A percentile compares a stretch with the other conserved stretches of the same genome.
Evolutionary conservation across 2,888 invertebrate species (phyloP).

Genomic region (Diaphora mendica): DNA sequence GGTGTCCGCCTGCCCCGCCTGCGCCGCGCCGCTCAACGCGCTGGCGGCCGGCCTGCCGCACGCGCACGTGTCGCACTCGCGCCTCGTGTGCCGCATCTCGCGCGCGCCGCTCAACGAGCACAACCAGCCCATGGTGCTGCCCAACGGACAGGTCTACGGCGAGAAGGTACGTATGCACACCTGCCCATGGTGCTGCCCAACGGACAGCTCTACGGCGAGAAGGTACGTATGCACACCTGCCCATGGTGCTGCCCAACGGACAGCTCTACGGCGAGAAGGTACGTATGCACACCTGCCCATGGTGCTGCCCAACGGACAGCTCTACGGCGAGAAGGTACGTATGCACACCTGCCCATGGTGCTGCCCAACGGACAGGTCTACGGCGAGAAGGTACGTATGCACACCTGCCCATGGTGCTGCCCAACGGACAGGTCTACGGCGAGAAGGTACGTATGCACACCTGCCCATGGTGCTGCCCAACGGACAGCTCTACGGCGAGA

Average conservation of each 20-base stretch:
- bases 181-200: slow-evolving; percentile 77
- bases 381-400: slow-evolving; percentile 92
- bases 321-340: too few relatives aligned
- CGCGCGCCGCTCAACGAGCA: slow-evolving; percentile 97
- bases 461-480: slow-evolving; percentile 99
- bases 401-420: slow-evolving; percentile 99
- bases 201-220: too few relatives aligned
- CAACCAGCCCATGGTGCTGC: slow-evolving; percentile 99
- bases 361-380: slow-evolving; percentile 99
- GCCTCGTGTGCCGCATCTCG: slow-evolving; percentile 96
- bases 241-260: too few relatives aligned
- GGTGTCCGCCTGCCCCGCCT: slow-evolving; percentile 97
- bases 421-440: slow-evolving; percentile 99
- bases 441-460: slow-evolving; percentile 94
- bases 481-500: slow-evolving; percentile 98
- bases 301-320: too few relatives aligned
- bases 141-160: slow-evolving; percentile 99
- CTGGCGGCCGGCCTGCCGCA: slow-evolving; percentile 95
- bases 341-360: slow-evolving; percentile 99
- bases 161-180: slow-evolving; percentile 93
- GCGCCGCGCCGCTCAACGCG: slow-evolving; percentile 94
- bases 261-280: too few relatives aligned
- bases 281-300: too few relatives aligned
- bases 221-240: too few relatives aligned
- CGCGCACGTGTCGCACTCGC: slow-evolving; percentile 98